Evolutionary conservation across 2,113 vertebrate species (phyloP).

Genomic region (Rostratula benghalensis): DNA sequence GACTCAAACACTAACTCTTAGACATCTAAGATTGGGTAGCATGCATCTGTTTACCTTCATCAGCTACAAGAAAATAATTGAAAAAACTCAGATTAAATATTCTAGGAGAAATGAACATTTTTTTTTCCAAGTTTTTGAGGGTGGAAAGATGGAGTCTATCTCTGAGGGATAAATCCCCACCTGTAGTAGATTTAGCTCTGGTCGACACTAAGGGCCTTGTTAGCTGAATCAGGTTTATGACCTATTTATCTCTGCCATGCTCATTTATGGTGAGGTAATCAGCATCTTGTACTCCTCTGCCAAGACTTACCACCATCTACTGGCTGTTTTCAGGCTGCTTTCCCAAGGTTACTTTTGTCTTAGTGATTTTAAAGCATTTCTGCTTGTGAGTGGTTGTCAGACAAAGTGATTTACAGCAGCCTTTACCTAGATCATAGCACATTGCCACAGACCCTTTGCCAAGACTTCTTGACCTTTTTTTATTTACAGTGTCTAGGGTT

Average conservation of each 20-base stretch:
- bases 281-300: background rate
- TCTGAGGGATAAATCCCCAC: background rate
- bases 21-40: background rate
- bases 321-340: background rate
- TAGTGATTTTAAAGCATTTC: background rate
- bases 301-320: background rate
- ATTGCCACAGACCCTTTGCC: background rate
- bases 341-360: background rate
- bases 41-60: background rate
- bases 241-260: background rate
- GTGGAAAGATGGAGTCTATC: too few relatives aligned
- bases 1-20: background rate
- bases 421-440: background rate
- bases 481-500: background rate
- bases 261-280: background rate
- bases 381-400: background rate
- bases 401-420: conserved; percentile 27
- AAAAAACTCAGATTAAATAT: background rate
- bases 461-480: conserved; percentile 21
- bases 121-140: background rate
- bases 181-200: background rate
- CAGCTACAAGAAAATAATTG: background rate
- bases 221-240: background rate
- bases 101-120: background rate
- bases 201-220: background rate